Evolutionary conservation across 2,797 vertebrate genomes (phyloP).

Genomic region (Chelon auratus): DNA sequence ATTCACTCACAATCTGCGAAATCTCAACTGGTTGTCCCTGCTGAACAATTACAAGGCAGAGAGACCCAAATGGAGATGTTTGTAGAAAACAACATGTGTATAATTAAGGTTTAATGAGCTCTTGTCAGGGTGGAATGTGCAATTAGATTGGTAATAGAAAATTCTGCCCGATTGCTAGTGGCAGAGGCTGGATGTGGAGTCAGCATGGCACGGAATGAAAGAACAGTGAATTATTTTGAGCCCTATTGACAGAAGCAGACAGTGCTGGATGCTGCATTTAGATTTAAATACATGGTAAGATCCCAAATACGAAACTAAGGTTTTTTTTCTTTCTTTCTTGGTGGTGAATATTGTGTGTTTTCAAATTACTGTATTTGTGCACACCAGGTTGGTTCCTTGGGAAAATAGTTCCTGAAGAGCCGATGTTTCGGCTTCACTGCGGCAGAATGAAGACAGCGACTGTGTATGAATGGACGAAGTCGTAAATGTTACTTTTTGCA

Average conservation of each 20-base stretch:
- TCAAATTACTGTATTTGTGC: conserved; percentile 67
- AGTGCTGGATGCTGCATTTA: conserved; percentile 72
- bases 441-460: conserved; percentile 19
- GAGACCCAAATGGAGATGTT: conserved; percentile 99
- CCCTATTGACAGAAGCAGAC: conserved; percentile 70
- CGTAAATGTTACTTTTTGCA: conserved; percentile 12
- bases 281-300: conserved; percentile 79
- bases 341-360: conserved; percentile 59
- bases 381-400: conserved; percentile 48
- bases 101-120: conserved; percentile 99
- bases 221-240: conserved; percentile 76
- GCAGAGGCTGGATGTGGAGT: conserved; percentile 78
- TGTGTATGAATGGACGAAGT: conserved; percentile 36
- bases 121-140: conserved; percentile 99
- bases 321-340: conserved; percentile 18
- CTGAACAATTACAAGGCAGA: conserved; percentile 94
- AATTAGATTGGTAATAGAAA: conserved; percentile 94
- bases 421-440: conserved; percentile 18
- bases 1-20: conserved; percentile 76
- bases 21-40: conserved; percentile 87
- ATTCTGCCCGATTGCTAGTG: conserved; percentile 86
- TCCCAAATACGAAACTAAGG: conserved; percentile 52
- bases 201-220: conserved; percentile 77
- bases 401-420: conserved; percentile 37
- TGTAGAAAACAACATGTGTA: conserved; percentile 99